These are phyloP conservation scores for Eupithecia exiguata DNA, from an alignment of 2,888 invertebrate species.

Conservation along the genomic window DNA sequence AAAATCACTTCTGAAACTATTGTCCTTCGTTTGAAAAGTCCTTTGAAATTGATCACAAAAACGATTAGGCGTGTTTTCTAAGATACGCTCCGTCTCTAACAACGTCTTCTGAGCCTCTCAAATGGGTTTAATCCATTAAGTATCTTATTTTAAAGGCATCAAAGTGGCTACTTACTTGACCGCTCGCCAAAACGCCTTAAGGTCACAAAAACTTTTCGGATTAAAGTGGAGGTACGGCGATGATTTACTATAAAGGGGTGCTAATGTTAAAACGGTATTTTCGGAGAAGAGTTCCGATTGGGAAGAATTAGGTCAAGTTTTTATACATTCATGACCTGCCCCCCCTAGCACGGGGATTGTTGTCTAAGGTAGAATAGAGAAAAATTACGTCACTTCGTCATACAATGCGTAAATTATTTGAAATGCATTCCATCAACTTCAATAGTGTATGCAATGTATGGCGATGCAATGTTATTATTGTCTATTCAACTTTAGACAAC, in stretches of 20 bases:
- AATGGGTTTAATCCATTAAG: constrained; percentile 9
- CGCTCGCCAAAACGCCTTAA: constrained; percentile 8
- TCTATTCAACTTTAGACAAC: no score
- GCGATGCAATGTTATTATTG: no score
- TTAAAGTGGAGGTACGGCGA: neutral
- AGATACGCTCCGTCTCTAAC: neutral
- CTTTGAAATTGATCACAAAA: neutral
- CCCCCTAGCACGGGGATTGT: no score
- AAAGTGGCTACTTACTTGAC: constrained; percentile 13
- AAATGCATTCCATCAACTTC: no score
- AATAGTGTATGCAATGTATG: no score
- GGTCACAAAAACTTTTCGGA: constrained; percentile 22
- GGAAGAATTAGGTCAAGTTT: neutral
- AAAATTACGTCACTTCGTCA: no score
- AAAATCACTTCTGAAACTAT: neutral
- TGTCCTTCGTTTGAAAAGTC: no score
- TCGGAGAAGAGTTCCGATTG: neutral
- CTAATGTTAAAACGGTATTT: neutral
- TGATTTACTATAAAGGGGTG: neutral
- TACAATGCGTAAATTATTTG: no score
- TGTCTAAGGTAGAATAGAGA: no score
- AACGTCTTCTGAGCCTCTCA: neutral
- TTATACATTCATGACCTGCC: neutral
- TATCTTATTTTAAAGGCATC: constrained; percentile 6
- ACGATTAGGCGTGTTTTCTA: neutral